phyloP scores from a whole-genome alignment of 2,888 invertebrate genomes.

The Harmothoe impar region DNA sequence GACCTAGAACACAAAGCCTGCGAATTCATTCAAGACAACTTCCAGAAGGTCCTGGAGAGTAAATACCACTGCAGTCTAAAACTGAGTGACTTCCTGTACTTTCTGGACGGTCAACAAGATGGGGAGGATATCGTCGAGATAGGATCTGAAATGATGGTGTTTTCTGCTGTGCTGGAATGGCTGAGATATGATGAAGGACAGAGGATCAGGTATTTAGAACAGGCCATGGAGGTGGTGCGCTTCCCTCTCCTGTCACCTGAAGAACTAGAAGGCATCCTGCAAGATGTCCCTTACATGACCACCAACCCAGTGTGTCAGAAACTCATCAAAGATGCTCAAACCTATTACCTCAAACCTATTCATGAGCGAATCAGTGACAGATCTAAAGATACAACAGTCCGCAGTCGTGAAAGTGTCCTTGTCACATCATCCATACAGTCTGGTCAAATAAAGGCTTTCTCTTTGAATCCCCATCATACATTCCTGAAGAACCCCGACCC shows the following conservation, averaged over 20 bases:
- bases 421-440: background rate
- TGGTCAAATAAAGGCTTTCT: background rate
- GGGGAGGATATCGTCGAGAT: conserved; percentile 35
- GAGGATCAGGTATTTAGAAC: background rate
- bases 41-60: background rate
- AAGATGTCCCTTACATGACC: background rate
- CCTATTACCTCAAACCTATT: background rate
- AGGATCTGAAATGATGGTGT: conserved; percentile 7
- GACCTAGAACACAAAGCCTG: background rate
- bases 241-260: background rate
- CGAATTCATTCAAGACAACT: conserved; percentile 7
- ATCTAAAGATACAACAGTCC: background rate
- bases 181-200: background rate
- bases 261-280: background rate
- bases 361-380: background rate
- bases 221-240: conserved; percentile 26
- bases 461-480: conserved; percentile 5
- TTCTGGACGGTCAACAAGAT: background rate
- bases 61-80: conserved; percentile 12
- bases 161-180: conserved; percentile 27
- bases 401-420: background rate
- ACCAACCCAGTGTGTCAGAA: background rate
- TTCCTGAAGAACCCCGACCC: background rate
- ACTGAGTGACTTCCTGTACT: conserved; percentile 45
- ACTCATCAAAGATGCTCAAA: background rate